A percentile compares a stretch with the other conserved stretches of the same genome.
Evolutionary conservation across 2,113 vertebrate species (phyloP).

Genomic region (Cacatua alba): DNA sequence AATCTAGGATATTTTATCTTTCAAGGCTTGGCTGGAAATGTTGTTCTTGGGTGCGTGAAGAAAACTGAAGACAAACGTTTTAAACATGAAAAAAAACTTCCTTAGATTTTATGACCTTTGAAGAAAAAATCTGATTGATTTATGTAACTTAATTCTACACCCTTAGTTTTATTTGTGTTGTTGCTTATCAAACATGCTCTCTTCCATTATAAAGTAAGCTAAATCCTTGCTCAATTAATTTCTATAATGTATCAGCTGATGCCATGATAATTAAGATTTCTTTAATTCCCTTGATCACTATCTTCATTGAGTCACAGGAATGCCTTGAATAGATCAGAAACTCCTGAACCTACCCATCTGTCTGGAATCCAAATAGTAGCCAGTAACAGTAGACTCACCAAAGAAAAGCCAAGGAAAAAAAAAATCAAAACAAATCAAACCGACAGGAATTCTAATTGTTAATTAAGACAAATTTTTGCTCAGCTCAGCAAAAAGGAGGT

Average conservation of each 20-base stretch:
- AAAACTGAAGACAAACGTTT: conserved; percentile 8
- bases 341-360: neutral
- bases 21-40: conserved; percentile 21
- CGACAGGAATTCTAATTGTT: neutral
- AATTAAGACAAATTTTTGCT: neutral
- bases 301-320: neutral
- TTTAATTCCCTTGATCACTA: neutral
- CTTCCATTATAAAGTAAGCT: neutral
- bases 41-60: conserved; percentile 5
- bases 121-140: neutral
- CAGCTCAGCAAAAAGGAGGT: neutral
- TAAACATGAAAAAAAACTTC: neutral
- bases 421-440: neutral
- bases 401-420: neutral
- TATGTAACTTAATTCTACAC: neutral
- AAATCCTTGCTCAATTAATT: neutral
- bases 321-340: neutral
- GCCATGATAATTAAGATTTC: neutral
- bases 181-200: neutral
- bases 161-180: neutral
- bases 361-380: neutral
- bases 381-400: neutral
- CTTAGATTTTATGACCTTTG: neutral
- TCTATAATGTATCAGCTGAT: neutral
- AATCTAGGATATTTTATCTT: conserved; percentile 50